Evolutionary conservation across 2,797 vertebrate species (phyloP).

Genomic region (Pangasius krempfi): DNA sequence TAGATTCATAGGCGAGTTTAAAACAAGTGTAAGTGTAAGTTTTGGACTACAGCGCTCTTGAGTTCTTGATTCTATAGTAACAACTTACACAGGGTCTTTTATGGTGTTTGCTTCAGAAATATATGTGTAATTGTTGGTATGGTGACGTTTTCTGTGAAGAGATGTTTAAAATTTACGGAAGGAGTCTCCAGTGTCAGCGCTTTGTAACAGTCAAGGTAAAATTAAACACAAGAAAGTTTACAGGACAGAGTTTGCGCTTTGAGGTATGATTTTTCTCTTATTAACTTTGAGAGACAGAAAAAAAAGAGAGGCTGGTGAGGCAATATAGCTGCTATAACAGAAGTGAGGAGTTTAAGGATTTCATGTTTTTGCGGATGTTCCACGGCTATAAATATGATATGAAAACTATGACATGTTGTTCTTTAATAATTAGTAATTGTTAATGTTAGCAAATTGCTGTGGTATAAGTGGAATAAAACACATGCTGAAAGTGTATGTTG

Average conservation of each 20-base stretch:
- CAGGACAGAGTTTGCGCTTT: background rate
- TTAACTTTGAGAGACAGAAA: background rate
- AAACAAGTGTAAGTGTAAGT: too few relatives aligned
- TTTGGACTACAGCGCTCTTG: too few relatives aligned
- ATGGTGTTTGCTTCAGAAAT: background rate
- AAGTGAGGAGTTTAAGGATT: background rate
- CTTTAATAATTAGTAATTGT: background rate
- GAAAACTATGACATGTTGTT: background rate
- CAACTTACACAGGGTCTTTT: background rate
- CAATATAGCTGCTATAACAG: background rate
- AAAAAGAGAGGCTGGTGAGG: background rate
- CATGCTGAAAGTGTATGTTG: background rate
- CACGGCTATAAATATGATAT: background rate
- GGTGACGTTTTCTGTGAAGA: background rate
- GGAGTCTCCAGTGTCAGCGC: background rate
- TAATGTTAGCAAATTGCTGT: background rate
- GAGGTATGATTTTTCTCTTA: background rate
- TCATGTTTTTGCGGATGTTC: background rate
- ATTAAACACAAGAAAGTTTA: background rate
- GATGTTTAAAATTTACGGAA: background rate
- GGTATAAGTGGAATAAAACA: background rate
- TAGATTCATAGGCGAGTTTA: background rate
- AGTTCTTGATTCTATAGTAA: background rate
- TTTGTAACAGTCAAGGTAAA: background rate
- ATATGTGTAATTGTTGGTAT: background rate